These are phyloP conservation scores for Calypte anna DNA, from an alignment of 2,113 vertebrate genomes.

Conservation along the genomic window DNA sequence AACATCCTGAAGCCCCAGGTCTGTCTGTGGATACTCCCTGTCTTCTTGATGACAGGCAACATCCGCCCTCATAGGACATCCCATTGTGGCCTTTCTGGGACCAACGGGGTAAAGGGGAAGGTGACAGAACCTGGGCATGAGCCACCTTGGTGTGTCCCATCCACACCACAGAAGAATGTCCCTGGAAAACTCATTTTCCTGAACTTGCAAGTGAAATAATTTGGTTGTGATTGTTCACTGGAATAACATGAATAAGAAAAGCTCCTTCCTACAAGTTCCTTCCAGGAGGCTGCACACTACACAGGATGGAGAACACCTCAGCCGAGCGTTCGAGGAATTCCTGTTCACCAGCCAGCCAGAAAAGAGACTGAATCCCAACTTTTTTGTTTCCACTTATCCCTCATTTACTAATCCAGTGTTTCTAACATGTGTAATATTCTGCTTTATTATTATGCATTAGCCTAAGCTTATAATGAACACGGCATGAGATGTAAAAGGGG, in stretches of 20 bases:
- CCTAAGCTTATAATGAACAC: not conserved
- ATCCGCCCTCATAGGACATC: not conserved
- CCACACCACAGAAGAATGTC: rapidly evolving
- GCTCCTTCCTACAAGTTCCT: not conserved
- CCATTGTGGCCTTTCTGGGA: not conserved
- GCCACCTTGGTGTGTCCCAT: not conserved
- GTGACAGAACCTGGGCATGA: not conserved
- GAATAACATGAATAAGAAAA: rapidly evolving
- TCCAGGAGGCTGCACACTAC: not conserved
- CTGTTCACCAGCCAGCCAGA: rapidly evolving
- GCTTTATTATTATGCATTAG: not conserved
- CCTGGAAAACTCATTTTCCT: not conserved
- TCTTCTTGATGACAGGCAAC: not conserved
- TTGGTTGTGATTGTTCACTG: not conserved
- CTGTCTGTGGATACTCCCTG: not conserved
- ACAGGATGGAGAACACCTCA: not conserved
- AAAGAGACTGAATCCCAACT: not conserved
- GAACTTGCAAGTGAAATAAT: not conserved
- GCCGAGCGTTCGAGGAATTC: not conserved
- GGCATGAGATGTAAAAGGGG: not conserved
- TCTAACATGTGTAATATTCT: not conserved
- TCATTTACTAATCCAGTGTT: not conserved
- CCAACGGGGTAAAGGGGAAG: not conserved
- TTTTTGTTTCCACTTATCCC: not conserved
- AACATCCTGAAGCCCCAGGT: not conserved